Evolutionary conservation across 2,113 vertebrate species (phyloP), one percentile per base, ranked within the genome.

Genomic region (Petroica traversi): DNA sequence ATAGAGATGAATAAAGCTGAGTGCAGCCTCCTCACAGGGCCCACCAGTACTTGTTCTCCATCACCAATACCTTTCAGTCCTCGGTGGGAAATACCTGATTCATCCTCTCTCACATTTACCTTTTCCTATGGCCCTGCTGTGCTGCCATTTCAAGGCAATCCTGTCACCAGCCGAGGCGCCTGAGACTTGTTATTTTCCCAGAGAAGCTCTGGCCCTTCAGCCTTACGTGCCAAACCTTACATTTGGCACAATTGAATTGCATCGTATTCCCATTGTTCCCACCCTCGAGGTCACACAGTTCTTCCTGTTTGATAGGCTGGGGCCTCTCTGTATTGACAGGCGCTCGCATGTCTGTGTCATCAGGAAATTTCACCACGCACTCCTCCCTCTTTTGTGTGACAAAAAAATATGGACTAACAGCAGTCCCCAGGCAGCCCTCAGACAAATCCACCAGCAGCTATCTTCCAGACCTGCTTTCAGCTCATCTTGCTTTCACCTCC

Each of bases 231-330:
- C 91, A 94, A 80, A 80, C 62, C 59, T 92, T 90, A 64, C 92
- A 93, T 90, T 83, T 93, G 90, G 78, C 90, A 94, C 75, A 90
- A 71, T 0, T 67, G 64, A 73, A 88, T 91, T 92, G 93, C 10
- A 2, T 88, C 91, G 82, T 66, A 92, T 92, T 93, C 68, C 73
- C 46, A 91, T 96, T 96, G 94, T 96, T 96, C 88, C 79, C 75
- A 88, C 63, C 92, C 51, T 86, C 72, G 85, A 91, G 94, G 95
- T 93, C 94, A 92, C 1, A 0, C 85, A 77, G 85, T 92, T 86
- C 88, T 97, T 96, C 96, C 95, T 97, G 94, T 77, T 86, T 95
- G 95, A 94, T 94, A 93, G 92, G 49, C 94, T 46, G 82, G 64
- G 76, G 67, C 92, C 88, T 69, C 90, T 76, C 36, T 73, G 86